Conservation (phyloP, 37 sponge, comb jelly and placozoan genomes). For the Cliona cf. orientalis region DNA sequence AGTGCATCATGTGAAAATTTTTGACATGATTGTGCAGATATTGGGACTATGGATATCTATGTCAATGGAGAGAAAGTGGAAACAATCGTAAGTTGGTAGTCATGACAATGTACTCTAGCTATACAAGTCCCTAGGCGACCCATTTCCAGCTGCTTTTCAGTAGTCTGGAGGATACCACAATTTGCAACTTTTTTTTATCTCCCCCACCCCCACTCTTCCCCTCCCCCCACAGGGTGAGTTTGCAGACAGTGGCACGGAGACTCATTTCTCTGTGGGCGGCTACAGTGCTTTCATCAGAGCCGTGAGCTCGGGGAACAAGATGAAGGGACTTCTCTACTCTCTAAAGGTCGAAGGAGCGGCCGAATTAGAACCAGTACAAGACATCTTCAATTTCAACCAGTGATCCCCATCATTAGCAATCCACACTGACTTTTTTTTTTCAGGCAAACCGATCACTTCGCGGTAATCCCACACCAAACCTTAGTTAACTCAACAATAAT, state of each 20-base stretch:
- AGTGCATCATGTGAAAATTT: too few relatives aligned
- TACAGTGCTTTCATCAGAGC: constrained; percentile 70
- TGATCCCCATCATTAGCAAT: too few relatives aligned
- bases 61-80: constrained; percentile 85
- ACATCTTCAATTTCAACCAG: too few relatives aligned
- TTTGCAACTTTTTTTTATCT: too few relatives aligned
- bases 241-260: constrained; percentile 88
- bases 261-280: constrained; percentile 79
- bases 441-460: too few relatives aligned
- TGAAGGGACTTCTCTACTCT: constrained; percentile 82
- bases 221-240: constrained; percentile 85
- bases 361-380: constrained; percentile 54
- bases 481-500: too few relatives aligned
- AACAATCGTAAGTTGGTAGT: constrained; percentile 64
- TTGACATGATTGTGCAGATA: too few relatives aligned
- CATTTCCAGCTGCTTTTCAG: too few relatives aligned
- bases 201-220: neutral
- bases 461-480: too few relatives aligned
- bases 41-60: constrained; percentile 89
- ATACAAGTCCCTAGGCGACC: neutral
- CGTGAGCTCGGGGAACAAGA: constrained; percentile 80
- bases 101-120: neutral
- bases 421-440: too few relatives aligned
- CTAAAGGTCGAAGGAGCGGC: constrained; percentile 57
- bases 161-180: too few relatives aligned